These are phyloP conservation scores for Orcinus orca DNA, from an alignment of 2,113 vertebrate species.

Conservation along the genomic window DNA sequence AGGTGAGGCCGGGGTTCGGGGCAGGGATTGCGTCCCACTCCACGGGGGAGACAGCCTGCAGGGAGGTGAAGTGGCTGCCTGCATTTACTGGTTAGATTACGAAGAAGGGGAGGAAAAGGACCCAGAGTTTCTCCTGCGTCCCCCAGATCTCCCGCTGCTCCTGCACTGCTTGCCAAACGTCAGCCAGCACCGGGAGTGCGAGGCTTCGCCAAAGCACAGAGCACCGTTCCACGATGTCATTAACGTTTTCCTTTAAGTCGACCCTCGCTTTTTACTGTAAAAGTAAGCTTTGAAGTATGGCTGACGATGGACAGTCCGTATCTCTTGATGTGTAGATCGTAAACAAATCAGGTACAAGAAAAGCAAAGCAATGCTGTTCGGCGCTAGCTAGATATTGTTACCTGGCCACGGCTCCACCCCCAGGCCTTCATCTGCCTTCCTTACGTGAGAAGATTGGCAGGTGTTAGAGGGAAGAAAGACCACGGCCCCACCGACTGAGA, in stretches of 20 bases:
- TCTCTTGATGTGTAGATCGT: not conserved
- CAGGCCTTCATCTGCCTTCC: not conserved
- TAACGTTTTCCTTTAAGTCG: too few relatives aligned
- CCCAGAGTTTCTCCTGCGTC: not conserved
- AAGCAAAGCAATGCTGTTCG: not conserved
- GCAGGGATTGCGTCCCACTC: not conserved
- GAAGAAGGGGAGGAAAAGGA: not conserved
- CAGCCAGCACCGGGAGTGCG: not conserved
- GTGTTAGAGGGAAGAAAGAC: not conserved
- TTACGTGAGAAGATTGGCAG: not conserved
- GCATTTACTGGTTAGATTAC: not conserved
- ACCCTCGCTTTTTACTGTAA: not conserved
- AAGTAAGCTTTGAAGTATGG: not conserved
- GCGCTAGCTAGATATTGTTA: not conserved
- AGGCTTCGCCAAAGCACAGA: accelerated
- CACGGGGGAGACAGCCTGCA: not conserved
- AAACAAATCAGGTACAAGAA: not conserved
- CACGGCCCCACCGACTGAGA: not conserved
- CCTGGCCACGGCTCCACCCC: not conserved
- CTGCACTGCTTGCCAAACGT: not conserved
- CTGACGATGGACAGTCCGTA: not conserved
- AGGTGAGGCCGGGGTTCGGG: not conserved
- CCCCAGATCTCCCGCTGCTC: not conserved
- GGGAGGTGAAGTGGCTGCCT: not conserved
- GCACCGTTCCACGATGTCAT: accelerated